phyloP scores from a whole-genome alignment of 1,140 invertebrate genomes.

The Euura saliciscinereae region DNA sequence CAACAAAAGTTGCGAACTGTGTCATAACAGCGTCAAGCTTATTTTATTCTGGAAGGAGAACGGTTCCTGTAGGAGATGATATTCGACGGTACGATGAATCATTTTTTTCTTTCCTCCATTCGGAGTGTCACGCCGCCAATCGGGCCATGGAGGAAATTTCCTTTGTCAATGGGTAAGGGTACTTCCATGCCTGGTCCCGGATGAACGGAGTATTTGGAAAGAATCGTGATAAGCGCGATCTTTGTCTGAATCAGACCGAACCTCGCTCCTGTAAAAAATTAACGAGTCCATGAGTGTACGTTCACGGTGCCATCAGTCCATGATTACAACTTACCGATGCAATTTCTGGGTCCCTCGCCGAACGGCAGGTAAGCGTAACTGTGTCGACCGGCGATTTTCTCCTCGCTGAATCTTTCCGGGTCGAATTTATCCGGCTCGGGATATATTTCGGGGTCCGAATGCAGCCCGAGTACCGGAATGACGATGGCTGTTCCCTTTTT shows the following conservation, averaged over 20 bases:
- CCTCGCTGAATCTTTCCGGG: constrained; percentile 68
- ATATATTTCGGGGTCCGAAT: constrained; percentile 67
- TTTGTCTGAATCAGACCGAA: constrained; percentile 59
- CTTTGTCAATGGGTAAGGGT: constrained; percentile 41
- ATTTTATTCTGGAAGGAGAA: too few species aligned
- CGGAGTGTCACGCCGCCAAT: constrained; percentile 49
- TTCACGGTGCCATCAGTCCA: not conserved
- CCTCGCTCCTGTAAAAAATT: constrained; percentile 43
- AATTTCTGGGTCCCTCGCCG: constrained; percentile 61
- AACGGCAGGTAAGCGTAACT: constrained; percentile 57
- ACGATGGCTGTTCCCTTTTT: constrained; percentile 56
- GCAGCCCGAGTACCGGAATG: constrained; percentile 64
- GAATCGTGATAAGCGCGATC: constrained; percentile 42
- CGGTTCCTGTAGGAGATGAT: too few species aligned
- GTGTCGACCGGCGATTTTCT: constrained; percentile 39
- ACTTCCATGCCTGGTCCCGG: constrained; percentile 40
- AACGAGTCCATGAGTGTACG: not conserved
- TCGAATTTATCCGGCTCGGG: constrained; percentile 70
- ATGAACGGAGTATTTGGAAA: constrained; percentile 26
- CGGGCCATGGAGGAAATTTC: constrained; percentile 49
- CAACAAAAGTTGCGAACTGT: too few species aligned
- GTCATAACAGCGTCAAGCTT: too few species aligned
- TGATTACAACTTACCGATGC: constrained; percentile 57
- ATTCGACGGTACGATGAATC: too few species aligned
- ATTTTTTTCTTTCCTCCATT: constrained; percentile 17